phyloP scores from a whole-genome alignment of 1,140 invertebrate species.

The Leguminivora glycinivorella region DNA sequence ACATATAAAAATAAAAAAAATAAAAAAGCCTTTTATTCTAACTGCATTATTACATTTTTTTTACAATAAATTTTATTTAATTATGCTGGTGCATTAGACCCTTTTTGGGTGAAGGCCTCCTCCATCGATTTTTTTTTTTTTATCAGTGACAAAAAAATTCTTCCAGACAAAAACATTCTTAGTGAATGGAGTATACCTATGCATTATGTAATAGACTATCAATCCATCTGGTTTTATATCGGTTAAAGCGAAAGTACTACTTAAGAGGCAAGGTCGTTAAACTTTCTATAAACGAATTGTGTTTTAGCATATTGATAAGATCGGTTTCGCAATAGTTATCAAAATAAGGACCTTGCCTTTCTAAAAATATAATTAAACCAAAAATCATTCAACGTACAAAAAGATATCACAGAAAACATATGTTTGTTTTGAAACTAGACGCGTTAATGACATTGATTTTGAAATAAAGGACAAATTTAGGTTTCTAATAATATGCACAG shows the following conservation, averaged over 20 bases:
- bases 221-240: not conserved
- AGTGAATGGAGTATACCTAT: no score
- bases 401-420: not conserved
- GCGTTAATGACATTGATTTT: constrained; percentile 47
- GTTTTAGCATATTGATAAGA: not conserved
- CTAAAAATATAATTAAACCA: not conserved
- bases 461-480: constrained; percentile 41
- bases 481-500: constrained; percentile 61
- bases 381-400: not conserved
- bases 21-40: no score
- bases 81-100: no score
- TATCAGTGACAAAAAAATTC: no score
- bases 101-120: no score
- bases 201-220: not conserved
- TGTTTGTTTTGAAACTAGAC: constrained; percentile 13
- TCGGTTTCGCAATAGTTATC: not conserved
- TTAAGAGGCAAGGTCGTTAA: not conserved
- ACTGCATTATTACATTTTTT: no score
- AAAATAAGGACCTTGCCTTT: not conserved
- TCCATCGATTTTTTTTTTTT: no score
- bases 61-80: no score
- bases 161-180: no score
- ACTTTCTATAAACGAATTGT: not conserved
- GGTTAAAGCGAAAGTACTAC: not conserved
- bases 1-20: no score